Base-by-base conservation (phyloP, 2,113 vertebrate species). In the Mastomys natalensis region DNA sequence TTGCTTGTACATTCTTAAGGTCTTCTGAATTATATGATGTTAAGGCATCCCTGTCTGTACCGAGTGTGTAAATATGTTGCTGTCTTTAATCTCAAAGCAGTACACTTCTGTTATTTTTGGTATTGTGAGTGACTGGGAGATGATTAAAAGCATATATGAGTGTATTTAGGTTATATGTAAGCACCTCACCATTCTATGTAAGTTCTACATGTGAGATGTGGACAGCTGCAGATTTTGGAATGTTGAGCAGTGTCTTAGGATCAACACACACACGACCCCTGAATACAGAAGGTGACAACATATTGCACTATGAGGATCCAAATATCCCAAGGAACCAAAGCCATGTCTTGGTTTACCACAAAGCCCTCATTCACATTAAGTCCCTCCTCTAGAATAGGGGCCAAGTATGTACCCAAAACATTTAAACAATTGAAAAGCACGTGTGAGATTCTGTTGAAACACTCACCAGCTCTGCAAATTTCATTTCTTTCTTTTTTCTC, bases 401-500 rank as follows among this genome's bases (percentile, higher is more conserved):
- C 43, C n/a, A 34, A 40, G 6, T 5, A 4, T 40, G 40, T 9
- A 7, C 55, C 6, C 40, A 8, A 68, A 37, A 73, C 53, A 58
- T 34, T 68, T n/a, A n/a, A 22, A 64, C 15, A 64, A 2, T 19
- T 3, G 5, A 64, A 22, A 60, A 73, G 4, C 24, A 7, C 51
- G 16, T 37, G 9, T 5, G 64, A n/a, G 7, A 16, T 12, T 68
- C 5, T 48, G 60, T 22, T 62, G 43, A 48, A 87, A 82, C n/a
- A 8, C 22, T 78, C 45, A 86, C 13, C 55, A 87, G 34, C 92
- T 90, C 55, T 78, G n/a, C 72, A 86, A 89, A 78, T 68, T 73
- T 51, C n/a, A 3, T 40, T 51, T 64, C 55, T 21, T 64, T 64
- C 62, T 1, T 64, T 29, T 21, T 22, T 12, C 3, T 8, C 7